These are phyloP conservation scores for Alosa sapidissima DNA, from an alignment of 2,797 vertebrate genomes.

Conservation along the genomic window DNA sequence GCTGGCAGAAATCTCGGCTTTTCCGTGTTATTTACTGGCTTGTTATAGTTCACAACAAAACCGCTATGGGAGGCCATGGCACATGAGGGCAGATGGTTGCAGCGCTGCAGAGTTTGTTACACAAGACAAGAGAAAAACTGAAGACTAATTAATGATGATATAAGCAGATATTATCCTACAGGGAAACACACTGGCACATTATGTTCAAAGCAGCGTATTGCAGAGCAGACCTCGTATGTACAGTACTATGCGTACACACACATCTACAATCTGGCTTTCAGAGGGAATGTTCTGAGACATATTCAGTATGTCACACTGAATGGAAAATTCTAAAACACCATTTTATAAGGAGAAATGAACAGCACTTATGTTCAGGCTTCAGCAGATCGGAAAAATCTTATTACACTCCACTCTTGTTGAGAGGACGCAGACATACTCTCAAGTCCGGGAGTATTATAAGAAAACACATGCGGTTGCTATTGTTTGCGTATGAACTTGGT, in stretches of 20 bases:
- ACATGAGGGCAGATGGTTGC: slow-evolving; percentile 2
- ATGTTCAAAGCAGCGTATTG: not conserved
- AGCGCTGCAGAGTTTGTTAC: not conserved
- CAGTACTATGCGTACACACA: not conserved
- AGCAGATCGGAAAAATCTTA: not conserved
- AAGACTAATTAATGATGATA: slow-evolving; percentile 1
- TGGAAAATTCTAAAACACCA: not conserved
- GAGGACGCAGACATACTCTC: not conserved
- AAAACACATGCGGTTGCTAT: not conserved
- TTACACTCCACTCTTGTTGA: not conserved
- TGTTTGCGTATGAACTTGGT: slow-evolving; percentile 11
- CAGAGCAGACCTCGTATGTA: not conserved
- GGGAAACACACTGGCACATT: not conserved
- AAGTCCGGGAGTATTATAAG: not conserved
- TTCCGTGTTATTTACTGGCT: slow-evolving; percentile 19
- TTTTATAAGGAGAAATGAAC: not conserved
- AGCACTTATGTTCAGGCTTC: not conserved
- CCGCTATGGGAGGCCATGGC: not conserved
- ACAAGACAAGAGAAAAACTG: not conserved
- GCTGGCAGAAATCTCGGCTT: slow-evolving; percentile 25
- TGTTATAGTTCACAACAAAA: not conserved
- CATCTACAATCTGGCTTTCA: not conserved
- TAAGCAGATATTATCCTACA: not conserved
- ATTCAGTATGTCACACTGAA: not conserved
- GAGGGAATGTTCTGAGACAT: not conserved